phyloP scores from a whole-genome alignment of 1,140 invertebrate genomes.

The Argopecten irradians region DNA sequence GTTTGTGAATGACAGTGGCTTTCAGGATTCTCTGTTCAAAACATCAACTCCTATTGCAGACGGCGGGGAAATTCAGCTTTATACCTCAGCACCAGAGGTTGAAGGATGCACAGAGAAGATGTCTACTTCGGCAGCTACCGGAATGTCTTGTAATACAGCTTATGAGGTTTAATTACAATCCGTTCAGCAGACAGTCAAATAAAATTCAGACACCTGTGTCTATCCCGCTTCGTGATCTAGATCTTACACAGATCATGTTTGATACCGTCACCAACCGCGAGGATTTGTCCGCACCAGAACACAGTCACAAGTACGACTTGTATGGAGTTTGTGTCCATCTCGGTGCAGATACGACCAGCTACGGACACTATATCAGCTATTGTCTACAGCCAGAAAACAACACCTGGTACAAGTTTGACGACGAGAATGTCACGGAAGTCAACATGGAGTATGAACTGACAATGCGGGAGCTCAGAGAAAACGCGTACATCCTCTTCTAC shows the following conservation, averaged over 20 bases:
- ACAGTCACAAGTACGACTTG: conserved; percentile 67
- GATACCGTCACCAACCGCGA: conserved; percentile 70
- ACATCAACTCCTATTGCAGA: conserved; percentile 71
- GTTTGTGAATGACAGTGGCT: conserved; percentile 68
- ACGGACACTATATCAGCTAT: conserved; percentile 74
- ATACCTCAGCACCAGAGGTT: conserved; percentile 35
- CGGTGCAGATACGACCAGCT: conserved; percentile 69
- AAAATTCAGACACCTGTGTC: conserved; percentile 70
- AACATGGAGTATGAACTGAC: conserved; percentile 81
- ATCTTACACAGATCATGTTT: conserved; percentile 70
- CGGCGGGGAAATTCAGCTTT: conserved; percentile 24
- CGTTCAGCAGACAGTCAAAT: conserved; percentile 52
- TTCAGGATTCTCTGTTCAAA: conserved; percentile 70
- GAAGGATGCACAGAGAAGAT: conserved; percentile 67
- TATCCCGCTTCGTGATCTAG: conserved; percentile 67
- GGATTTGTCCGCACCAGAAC: conserved; percentile 61
- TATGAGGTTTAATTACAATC: conserved; percentile 70
- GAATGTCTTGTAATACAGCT: conserved; percentile 75
- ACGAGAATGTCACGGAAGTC: conserved; percentile 90
- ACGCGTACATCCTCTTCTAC: conserved; percentile 97
- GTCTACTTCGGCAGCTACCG: conserved; percentile 71
- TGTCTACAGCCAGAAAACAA: conserved; percentile 57
- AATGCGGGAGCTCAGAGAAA: conserved; percentile 85
- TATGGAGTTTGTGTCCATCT: conserved; percentile 73
- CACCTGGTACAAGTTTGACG: conserved; percentile 82